Conservation (phyloP, 2,888 invertebrate species). For the Julus scandinavius region DNA sequence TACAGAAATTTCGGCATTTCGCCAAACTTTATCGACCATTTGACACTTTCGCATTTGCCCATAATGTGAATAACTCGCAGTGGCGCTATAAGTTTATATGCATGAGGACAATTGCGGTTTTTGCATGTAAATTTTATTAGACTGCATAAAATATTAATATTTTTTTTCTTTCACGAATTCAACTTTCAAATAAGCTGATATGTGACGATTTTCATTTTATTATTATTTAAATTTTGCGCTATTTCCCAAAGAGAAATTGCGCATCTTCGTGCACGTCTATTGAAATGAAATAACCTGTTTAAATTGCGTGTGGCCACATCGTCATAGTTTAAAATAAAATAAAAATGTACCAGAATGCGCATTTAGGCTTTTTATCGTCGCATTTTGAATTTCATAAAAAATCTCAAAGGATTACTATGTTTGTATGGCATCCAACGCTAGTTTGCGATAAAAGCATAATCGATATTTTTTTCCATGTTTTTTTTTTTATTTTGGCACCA, state of each 20-base stretch:
- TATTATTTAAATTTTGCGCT: slow-evolving; percentile 39
- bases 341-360: background rate
- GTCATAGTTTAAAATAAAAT: background rate
- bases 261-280: background rate
- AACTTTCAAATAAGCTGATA: slow-evolving; percentile 30
- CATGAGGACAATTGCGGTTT: slow-evolving; percentile 6
- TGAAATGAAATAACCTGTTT: slow-evolving; percentile 30
- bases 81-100: slow-evolving; percentile 3
- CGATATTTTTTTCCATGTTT: slow-evolving; percentile 13
- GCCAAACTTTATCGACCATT: slow-evolving; percentile 45
- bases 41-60: slow-evolving; percentile 31
- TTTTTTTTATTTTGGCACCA: background rate
- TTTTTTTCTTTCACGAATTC: slow-evolving; percentile 10
- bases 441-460: background rate
- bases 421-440: background rate
- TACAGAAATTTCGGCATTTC: slow-evolving; percentile 6
- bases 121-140: slow-evolving; percentile 40
- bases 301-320: background rate
- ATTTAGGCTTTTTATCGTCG: background rate
- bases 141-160: slow-evolving; percentile 42
- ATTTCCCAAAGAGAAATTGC: background rate
- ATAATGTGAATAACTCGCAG: slow-evolving; percentile 2
- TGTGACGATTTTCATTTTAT: slow-evolving; percentile 43
- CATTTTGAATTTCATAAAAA: slow-evolving; percentile 23
- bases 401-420: slow-evolving; percentile 17